Base-by-base conservation (phyloP, 2,888 invertebrate genomes). In the Leptopilina syphax region DNA sequence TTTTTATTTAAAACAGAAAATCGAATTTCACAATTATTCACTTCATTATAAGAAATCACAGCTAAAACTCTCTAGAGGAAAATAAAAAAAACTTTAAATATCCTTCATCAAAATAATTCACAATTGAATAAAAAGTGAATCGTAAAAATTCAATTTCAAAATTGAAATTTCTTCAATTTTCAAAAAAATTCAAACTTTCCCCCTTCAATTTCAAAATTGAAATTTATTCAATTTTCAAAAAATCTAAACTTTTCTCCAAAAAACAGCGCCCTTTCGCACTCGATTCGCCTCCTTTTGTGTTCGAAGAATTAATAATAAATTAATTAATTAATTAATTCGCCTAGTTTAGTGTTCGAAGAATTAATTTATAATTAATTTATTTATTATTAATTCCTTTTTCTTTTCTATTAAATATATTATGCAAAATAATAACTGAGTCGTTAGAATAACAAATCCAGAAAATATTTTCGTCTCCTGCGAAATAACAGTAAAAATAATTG, bases 61-160 rank as follows among this genome's bases (percentile, higher is more conserved):
- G 18, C 8, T 27, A 70, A 7, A 73, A 27, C 27, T 27, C 12
- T 57, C 8, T 41, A 13, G 9, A 12, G 34, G 34, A 34, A 34
- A 34, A 34, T 34, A 41, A 57, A 13, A 57, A 50, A 24, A 50
- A 18, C 34, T 34, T 34, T 34, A 34, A 34, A 34, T 34, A 34
- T 34, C 34, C 34, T 34, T 34, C 34, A 34, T 34, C 34, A 34
- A 13, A 68, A n/a, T 47, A 18, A 27, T 54, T 13, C 44, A 73
- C 34, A 34, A 34, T 57, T 73, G 8, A 27, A 73, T 34, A 27
- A 54, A 70, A 70, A 70, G 27, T 24, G 12, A 73, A 73, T 73
- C 27, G 50, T 54, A 73, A 57, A 57, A 34, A 13, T 34, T 54
- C n/a, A 63, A 9, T 63, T 18, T 63, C 63, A 63, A 63, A 63